Base-by-base conservation (phyloP, 1,140 invertebrate species). In the Zeugodacus cucurbitae region DNA sequence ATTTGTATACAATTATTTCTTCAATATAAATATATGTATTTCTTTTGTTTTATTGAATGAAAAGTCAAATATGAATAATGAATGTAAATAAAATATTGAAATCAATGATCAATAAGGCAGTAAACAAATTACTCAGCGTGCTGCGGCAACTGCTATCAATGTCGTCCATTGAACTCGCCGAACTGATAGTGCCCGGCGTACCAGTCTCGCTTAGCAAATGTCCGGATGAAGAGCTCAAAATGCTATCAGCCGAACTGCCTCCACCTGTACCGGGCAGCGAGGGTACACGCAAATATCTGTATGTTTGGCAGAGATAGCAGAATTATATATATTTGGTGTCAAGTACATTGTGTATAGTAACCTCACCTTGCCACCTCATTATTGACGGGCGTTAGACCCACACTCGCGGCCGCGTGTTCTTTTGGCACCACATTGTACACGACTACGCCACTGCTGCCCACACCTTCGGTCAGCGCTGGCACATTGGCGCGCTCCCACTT, bases 401-500 rank as follows among this genome's bases (percentile, higher is more conserved):
- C 91, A 1, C 74, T 37, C 54, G 82, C 32, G 11, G 74, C 0
- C 34, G 94, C 92, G 86, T 92, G 93, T 87, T 95, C 94, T 59
- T 92, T 93, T 2, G 90, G 94, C 32, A 87, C 57, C 10, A 34
- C 74, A 22, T 82, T 44, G 41, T 82, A 82, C 2, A 82, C 74
- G 4, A 82, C n/a, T 26, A 82, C 41, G 4, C 74, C n/a, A 67
- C 88, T 54, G 34, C 44, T 74, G n/a, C 87, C 64, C 89, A 93
- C 94, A 20, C 91, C 89, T 85, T 92, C 92, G 7, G 90, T 90
- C 17, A 93, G 44, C 22, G 93, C 91, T 20, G 94, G 93, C 14
- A 94, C 94, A 88, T 94, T 94, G 8, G 95, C 95, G n/a, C 94
- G 94, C 90, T 96, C 96, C 96, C 95, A 97, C 90, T 96, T 96